Conservation (phyloP, 2,113 vertebrate genomes). For the Castor canadensis region DNA sequence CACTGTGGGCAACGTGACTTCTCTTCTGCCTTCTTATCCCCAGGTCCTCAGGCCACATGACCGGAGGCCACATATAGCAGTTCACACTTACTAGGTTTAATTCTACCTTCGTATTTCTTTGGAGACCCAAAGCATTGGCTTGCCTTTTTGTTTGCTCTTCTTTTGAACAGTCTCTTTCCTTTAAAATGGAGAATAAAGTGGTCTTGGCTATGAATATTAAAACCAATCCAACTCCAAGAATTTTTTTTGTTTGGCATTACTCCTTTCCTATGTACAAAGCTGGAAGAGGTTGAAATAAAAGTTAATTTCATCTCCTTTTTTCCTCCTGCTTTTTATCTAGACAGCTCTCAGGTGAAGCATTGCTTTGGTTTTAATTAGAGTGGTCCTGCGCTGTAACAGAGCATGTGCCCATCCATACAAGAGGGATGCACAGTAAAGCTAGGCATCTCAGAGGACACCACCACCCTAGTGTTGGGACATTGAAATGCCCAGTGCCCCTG, state of each 20-base stretch:
- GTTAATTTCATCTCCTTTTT: background rate
- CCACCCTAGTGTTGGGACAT: rapidly evolving
- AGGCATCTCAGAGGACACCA: background rate
- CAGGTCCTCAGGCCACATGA: background rate
- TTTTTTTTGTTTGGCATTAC: background rate
- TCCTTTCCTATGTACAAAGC: background rate
- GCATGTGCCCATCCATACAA: background rate
- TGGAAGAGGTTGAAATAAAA: slow-evolving; percentile 1
- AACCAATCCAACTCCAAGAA: background rate
- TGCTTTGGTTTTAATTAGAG: background rate
- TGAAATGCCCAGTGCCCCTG: rapidly evolving
- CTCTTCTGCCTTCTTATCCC: background rate
- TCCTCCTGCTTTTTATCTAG: background rate
- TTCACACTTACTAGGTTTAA: too few species aligned
- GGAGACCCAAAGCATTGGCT: background rate
- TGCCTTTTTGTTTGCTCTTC: background rate
- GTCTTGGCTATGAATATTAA: background rate
- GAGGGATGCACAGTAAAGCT: background rate
- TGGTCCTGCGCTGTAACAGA: background rate
- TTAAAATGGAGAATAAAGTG: background rate
- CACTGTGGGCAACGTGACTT: rapidly evolving
- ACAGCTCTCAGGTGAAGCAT: background rate
- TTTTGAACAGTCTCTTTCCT: slow-evolving; percentile 15
- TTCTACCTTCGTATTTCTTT: background rate
- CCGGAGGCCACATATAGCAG: rapidly evolving